Evolutionary conservation across 2,113 vertebrate species (phyloP), one percentile per base, ranked within the genome.

Genomic region (Elgaria multicarinata): DNA sequence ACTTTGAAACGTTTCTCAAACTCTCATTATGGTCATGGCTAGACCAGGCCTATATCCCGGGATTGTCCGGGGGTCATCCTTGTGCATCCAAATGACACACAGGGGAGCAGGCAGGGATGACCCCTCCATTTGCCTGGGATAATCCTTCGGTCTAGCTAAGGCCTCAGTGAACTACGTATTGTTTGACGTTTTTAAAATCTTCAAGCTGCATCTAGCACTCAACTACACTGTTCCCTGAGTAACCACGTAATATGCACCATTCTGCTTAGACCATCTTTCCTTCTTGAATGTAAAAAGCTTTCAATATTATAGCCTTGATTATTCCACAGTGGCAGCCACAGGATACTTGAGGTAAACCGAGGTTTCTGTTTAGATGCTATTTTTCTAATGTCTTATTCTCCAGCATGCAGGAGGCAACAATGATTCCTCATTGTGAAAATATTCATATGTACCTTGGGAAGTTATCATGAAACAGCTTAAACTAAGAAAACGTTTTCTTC

Each of bases 271-370:
- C 53, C 67, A 74, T 58, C 50, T 44, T 72, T 62, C 26, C 26
- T 58, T 53, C n/a, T 44, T 74, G 26, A 55, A 58, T 72, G 33
- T 28, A 44, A 88, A 88, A 88, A 82, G 26, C 78, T 88, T 88
- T 88, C 77, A 72, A 13, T 82, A 72, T 82, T 74, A 72, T n/a
- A 72, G n/a, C 31, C 36, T 87, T 87, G 44, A 87, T 80, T 87
- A 80, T 78, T 87, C 86, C 46, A 39, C 64, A 31, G 77, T 71
- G 77, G 64, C 77, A 80, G 83, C 77, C 86, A 42, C 86, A 80
- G 77, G 44, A 79, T 80, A 71, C 86, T 71, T 80, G 86, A 87
- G 86, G 86, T 80, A 87, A 87, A 87, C 77, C 46, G 39, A 87
- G 64, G 44, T 31, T 87, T 66, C 85, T 78, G 42, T 39, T 64